Evolutionary conservation across 1,140 invertebrate species (phyloP).

Genomic region (Zaprionus africanus): DNA sequence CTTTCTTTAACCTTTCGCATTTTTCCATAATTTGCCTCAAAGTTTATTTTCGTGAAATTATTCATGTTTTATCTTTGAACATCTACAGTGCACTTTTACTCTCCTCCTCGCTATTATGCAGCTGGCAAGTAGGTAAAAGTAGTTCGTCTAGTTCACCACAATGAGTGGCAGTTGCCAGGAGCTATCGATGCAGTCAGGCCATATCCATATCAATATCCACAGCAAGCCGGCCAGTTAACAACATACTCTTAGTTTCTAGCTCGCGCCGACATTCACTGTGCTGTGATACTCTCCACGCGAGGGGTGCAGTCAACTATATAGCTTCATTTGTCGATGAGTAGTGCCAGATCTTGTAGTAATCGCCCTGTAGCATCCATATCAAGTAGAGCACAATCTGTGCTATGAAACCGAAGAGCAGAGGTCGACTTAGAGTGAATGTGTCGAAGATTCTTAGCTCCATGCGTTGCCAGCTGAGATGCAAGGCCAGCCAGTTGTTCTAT

Average conservation of each 20-base stretch:
- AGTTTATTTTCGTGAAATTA: constrained; percentile 4
- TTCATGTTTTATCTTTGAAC: background rate
- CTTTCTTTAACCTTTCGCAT: background rate
- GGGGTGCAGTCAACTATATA: background rate
- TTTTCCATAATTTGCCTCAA: background rate
- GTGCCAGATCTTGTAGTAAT: background rate
- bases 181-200: constrained; percentile 24
- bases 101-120: constrained; percentile 6
- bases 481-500: constrained; percentile 2
- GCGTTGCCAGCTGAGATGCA: constrained; percentile 1
- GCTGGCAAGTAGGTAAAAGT: constrained; percentile 38
- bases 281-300: background rate
- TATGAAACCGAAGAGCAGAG: background rate
- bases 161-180: constrained; percentile 22
- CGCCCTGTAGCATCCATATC: constrained; percentile 4
- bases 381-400: background rate
- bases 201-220: constrained; percentile 39
- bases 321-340: background rate
- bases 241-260: constrained; percentile 38
- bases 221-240: constrained; percentile 13
- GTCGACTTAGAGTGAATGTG: background rate
- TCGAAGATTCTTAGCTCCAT: background rate
- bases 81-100: constrained; percentile 19
- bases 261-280: constrained; percentile 28
- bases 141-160: constrained; percentile 33